Evolutionary conservation across 2,888 invertebrate genomes (phyloP), one percentile per base, ranked within the genome.

Genomic region (Anaspis maculata): DNA sequence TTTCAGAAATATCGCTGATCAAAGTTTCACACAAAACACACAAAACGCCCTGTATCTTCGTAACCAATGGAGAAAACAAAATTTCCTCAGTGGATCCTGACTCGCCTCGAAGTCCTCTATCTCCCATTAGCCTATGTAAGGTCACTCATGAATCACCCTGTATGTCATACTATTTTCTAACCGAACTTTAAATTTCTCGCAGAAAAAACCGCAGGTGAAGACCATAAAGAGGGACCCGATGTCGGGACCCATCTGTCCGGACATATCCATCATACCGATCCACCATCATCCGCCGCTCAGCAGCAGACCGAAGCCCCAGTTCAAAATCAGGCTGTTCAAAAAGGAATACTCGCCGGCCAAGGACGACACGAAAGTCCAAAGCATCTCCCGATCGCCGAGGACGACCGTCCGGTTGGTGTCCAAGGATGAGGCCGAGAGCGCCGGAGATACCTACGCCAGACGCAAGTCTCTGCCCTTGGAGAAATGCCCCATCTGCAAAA

Each of bases 401-500:
- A 47, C 47, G 34, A 48, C 48, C 30, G 55, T 62, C 25, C 47
- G 61, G 41, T 42, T 57, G 39, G 50, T 61, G 37, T 45, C 59
- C 13, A 45, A 52, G 45, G 57, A 58, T 37, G 57, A 59, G 45
- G 56, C 56, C 3, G 48, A 54, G 32, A 48, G 39, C 13, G 47
- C 46, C 14, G 51, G 47, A 23, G 56, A 57, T 34, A 53, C 59
- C 4, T 57, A 56, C 34, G 40, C 55, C 12, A 57, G 54, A 45
- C 48, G 62, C 22, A 62, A 57, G 56, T 60, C 63, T 3, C 55
- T 56, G 30, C 64, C 64, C 11, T 44, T 66, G 32, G 59, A 62
- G 49, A 62, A 62, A 38, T 66, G 66, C 42, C 64, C 62, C 5
- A 52, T 64, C 28, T 66, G 66, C 44, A 64, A 63, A 48, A 62